phyloP scores from a whole-genome alignment of 2,113 vertebrate species.

The Gracilinanus agilis region DNA sequence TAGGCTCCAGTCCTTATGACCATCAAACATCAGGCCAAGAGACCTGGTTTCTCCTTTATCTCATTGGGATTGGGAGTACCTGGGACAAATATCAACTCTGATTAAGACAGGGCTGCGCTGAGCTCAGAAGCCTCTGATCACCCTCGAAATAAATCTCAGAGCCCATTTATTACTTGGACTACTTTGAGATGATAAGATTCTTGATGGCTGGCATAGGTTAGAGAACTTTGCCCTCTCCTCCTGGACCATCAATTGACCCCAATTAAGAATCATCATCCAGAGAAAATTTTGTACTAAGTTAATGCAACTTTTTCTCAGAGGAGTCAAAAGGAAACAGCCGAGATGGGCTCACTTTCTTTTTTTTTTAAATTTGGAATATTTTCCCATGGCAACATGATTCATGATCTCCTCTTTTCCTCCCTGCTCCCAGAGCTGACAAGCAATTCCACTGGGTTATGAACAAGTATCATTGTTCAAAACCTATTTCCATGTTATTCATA shows the following conservation, averaged over 20 bases:
- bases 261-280: not conserved
- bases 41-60: constrained; percentile 30
- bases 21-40: constrained; percentile 9
- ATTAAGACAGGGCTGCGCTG: not conserved
- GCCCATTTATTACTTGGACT: not conserved
- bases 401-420: too few relatives aligned
- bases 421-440: too few relatives aligned
- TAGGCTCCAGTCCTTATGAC: constrained; percentile 36
- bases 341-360: not conserved
- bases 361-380: too few relatives aligned
- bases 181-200: constrained; percentile 23
- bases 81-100: not conserved
- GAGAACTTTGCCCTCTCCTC: constrained; percentile 33
- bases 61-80: constrained; percentile 34
- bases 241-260: not conserved
- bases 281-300: not conserved
- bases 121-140: not conserved
- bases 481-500: too few relatives aligned
- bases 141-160: not conserved
- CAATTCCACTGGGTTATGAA: too few relatives aligned
- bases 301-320: not conserved
- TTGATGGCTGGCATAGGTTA: not conserved
- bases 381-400: too few relatives aligned
- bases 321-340: not conserved
- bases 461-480: too few relatives aligned